phyloP scores from a whole-genome alignment of 2,797 vertebrate species.

The Pyrocephalus nanus region DNA sequence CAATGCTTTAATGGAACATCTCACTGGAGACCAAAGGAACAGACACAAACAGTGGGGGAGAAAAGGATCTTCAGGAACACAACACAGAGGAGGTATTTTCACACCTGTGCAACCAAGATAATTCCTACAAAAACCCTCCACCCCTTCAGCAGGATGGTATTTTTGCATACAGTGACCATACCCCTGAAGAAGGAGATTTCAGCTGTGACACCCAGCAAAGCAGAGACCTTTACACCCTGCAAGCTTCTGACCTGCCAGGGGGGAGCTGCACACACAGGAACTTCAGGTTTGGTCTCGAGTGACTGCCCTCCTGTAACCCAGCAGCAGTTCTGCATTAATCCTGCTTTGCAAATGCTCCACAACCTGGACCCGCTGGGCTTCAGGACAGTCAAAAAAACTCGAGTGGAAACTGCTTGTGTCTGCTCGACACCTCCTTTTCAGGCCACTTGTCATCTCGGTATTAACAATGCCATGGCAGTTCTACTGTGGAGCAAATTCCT shows the following conservation, averaged over 20 bases:
- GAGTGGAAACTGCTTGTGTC: background rate
- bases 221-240: background rate
- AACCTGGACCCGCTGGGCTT: background rate
- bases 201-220: background rate
- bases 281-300: background rate
- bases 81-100: background rate
- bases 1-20: background rate
- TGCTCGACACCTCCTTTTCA: background rate
- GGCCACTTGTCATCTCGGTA: background rate
- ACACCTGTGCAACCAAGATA: background rate
- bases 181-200: background rate
- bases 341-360: background rate
- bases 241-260: background rate
- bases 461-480: conserved; percentile 22
- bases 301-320: background rate
- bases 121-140: background rate
- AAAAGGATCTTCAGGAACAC: background rate
- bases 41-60: background rate
- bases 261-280: background rate
- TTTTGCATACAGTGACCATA: background rate
- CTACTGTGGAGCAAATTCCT: conserved; percentile 13
- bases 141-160: background rate
- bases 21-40: background rate
- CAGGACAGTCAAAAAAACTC: background rate
- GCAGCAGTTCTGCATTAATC: background rate